Base-by-base conservation (phyloP, 2,797 vertebrate species). In the Rhyacichthys aspro region DNA sequence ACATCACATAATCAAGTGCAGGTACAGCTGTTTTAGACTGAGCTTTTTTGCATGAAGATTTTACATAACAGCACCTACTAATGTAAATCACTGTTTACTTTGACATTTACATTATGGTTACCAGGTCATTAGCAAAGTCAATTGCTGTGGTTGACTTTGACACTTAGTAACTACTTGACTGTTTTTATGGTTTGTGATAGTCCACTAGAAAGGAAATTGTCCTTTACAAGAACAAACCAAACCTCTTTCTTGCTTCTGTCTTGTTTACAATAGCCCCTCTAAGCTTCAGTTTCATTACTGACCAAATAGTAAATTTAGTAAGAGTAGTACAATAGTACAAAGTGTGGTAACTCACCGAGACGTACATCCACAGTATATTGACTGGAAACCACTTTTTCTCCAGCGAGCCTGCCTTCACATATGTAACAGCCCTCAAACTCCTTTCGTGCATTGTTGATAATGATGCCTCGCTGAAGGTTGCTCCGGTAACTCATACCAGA, bases 371-470 rank as follows among this genome's bases (percentile, higher is more conserved):
- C 82, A 5, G 79, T 91, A 74, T 97, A 94, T 3, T 61, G 53
- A 12, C 76, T 79, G 0, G 96, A 96, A 10, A 32, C 83, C 66
- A 93, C 93, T 38, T 76, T 57, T 52, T 43, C 64, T 55, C 91
- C 93, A 0, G 73, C 76, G 1, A 91, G 89, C 18, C 67, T 72
- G 0, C 93, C 97, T 7, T 90, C 83, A 47, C 97, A 99, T 2
- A 91, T 59, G 34, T 97, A 93, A 62, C 96, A 98, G 39, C 95
- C 94, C 32, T 88, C 91, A 14, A 94, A 94, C 0, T 90, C 78
- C 16, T 91, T 94, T 48, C 88, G 94, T 33, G 92, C 85, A 0
- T 90, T 92, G 74, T 63, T 89, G 75, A 99, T 95, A 34, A 88
- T 56, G 63, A 98, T 85, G 48, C 96, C 96, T 14, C 89, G 89